Percentiles rank a stretch among this genome's conserved stretches.
Evolutionary conservation across 2,113 vertebrate genomes (phyloP).

Genomic region (Vulpes vulpes): DNA sequence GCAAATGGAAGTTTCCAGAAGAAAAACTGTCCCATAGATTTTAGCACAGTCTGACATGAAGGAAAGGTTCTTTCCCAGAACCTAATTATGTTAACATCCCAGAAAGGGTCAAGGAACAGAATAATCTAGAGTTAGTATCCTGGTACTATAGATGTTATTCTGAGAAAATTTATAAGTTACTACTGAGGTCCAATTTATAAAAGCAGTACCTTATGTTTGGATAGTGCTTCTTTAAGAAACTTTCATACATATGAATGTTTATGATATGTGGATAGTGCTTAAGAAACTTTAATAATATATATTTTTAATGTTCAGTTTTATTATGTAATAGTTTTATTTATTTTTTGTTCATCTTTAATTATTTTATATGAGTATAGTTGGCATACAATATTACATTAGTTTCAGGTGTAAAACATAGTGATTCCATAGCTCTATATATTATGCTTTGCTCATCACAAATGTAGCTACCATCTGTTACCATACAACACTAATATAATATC

Average conservation of each 20-base stretch:
- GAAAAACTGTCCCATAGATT: constrained; percentile 70
- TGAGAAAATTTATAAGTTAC: constrained; percentile 40
- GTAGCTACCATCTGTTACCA: not conserved
- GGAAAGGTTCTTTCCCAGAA: constrained; percentile 71
- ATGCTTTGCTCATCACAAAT: not conserved
- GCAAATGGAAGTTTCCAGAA: constrained; percentile 71
- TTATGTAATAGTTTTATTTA: not conserved
- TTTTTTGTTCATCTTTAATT: not conserved
- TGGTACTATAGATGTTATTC: not conserved
- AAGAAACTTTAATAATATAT: not conserved
- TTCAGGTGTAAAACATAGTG: not conserved
- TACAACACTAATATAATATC: not conserved
- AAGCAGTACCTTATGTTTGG: not conserved
- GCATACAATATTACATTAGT: not conserved
- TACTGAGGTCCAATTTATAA: not conserved
- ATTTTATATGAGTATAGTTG: not conserved
- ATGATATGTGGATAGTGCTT: too few relatives aligned
- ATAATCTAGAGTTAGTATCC: constrained; percentile 11
- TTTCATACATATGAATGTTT: not conserved
- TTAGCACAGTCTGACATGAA: constrained; percentile 72
- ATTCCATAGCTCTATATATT: not conserved
- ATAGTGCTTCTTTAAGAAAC: not conserved
- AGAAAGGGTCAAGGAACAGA: constrained; percentile 31
- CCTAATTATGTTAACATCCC: constrained; percentile 66
- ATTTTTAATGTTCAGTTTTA: not conserved